Evolutionary conservation across 53 echinoderm and acorn worm species (phyloP), one percentile per base, ranked within the genome.

Genomic region (Hippasteria phrygiana): DNA sequence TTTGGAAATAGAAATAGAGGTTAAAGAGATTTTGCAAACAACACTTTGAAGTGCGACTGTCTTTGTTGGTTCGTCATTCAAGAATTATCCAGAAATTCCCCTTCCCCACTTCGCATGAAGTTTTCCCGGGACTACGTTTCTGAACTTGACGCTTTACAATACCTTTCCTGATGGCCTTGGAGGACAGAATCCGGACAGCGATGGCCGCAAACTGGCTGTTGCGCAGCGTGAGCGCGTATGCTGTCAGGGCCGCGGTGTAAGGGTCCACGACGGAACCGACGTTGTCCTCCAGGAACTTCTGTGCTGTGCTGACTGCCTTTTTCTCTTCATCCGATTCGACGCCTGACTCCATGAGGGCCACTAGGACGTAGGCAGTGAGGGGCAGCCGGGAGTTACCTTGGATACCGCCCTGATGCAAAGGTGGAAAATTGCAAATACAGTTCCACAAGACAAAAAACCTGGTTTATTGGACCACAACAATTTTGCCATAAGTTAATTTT

Each of bases 341-440:
- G n/a, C 99, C 99, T 20, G 94, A 75, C 63, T 99, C 96, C 87
- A 94, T 87, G 36, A 99, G 93, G 22, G 99, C 94, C 37, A 99
- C 94, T 36, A 96, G 84, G 31, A 99, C 99, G 82, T 99, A 96
- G 62, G 96, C 99, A 5, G 99, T 99, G 66, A 99, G 91, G 20
- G 99, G 95, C 26, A 97, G 87, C 33, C 90, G 90, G 47, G 85
- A 85, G 51, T 85, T 85, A 62, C 98, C 98, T 75, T 97, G 95
- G 20, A 97, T 88, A 43, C 98, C 98, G 73, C 98, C 98, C 98
- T 97, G 78, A 55, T 16, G 74, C 31, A 1, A 20, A 67, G 34
- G 34, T 35, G 36, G 27, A 67, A 59, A 20, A 8, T 54, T 54
- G 12, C n/a, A n/a, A n/a, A n/a, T n/a, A n/a, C n/a, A n/a, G n/a